Evolutionary conservation across 2,888 invertebrate genomes (phyloP).

Genomic region (Mallateleia sp.): DNA sequence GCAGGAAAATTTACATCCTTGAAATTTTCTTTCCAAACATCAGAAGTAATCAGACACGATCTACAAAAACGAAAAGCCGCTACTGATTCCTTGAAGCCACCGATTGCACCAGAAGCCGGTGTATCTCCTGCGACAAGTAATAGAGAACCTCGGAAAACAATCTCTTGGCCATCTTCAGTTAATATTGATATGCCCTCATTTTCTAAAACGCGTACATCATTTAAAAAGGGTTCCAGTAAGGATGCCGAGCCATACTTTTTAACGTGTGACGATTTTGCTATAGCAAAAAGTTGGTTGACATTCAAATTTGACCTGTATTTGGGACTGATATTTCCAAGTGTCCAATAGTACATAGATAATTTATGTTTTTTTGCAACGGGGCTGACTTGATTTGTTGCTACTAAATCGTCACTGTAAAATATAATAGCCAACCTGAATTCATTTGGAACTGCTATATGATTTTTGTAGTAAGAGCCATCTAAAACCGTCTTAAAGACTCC

Average conservation of each 20-base stretch:
- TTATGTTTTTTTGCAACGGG: slow-evolving; percentile 36
- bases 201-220: slow-evolving; percentile 56
- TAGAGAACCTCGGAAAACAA: slow-evolving; percentile 20
- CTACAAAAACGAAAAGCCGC: slow-evolving; percentile 35
- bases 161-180: slow-evolving; percentile 4
- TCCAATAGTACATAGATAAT: slow-evolving; percentile 39
- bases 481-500: slow-evolving; percentile 63
- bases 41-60: slow-evolving; percentile 21
- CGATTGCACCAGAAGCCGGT: slow-evolving; percentile 13
- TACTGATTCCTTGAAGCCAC: slow-evolving; percentile 19
- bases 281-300: slow-evolving; percentile 57
- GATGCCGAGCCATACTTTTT: slow-evolving; percentile 62
- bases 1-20: slow-evolving; percentile 19
- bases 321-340: not conserved
- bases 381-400: slow-evolving; percentile 41
- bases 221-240: slow-evolving; percentile 68
- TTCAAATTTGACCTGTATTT: slow-evolving; percentile 1
- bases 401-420: slow-evolving; percentile 25
- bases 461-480: slow-evolving; percentile 76
- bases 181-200: slow-evolving; percentile 57
- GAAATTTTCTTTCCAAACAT: slow-evolving; percentile 28
- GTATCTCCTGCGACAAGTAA: slow-evolving; percentile 24
- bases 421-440: slow-evolving; percentile 76
- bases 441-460: slow-evolving; percentile 55
- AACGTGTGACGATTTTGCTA: slow-evolving; percentile 47